Base-by-base conservation (phyloP, 2,113 vertebrate genomes). In the Channa maculata region DNA sequence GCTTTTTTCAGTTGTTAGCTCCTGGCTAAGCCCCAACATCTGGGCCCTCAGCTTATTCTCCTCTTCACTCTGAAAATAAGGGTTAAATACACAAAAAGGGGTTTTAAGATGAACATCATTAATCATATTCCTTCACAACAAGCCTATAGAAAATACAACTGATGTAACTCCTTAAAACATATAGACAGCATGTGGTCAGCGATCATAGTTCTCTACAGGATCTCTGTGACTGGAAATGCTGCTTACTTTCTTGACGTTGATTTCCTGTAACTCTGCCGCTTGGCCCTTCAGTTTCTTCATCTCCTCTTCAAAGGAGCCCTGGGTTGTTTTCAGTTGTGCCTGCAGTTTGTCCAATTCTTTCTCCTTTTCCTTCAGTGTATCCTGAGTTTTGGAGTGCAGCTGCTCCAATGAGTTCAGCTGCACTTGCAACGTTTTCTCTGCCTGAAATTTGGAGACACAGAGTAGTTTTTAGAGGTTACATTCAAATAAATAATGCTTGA, bases 291-390 rank as follows among this genome's bases (percentile, higher is more conserved):
- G 92, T 38, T 95, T 95, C 69, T 94, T 95, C 72, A 90, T 93
- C 86, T 96, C 95, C 86, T 95, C 94, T 6, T 95, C 94, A 71
- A 92, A 93, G 46, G 93, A 93, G 6, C 94, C 95, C 73, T 95
- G 94, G 15, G 94, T 61, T 2, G 94, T 94, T 88, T 93, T 95
- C 60, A 98, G 83, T 82, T 92, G 95, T n/a, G 87, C 88, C 71
- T 89, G 95, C 45, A 96, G 92, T 75, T 96, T 95, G 44, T 96
- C 94, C 53, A 94, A 74, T 6, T 83, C 89, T 11, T 94, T 95
- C 83, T 97, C 96, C 71, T 95, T 97, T 72, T 95, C 94, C 87
- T 95, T 96, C 83, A 97, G 85, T 4, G 80, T 65, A 77, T 91
- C 88, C 76, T 96, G 95, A 70, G 93, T 85, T 86, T 95, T 93